Evolutionary conservation across 1,140 invertebrate species (phyloP).

Genomic region (Hestina assimilis): DNA sequence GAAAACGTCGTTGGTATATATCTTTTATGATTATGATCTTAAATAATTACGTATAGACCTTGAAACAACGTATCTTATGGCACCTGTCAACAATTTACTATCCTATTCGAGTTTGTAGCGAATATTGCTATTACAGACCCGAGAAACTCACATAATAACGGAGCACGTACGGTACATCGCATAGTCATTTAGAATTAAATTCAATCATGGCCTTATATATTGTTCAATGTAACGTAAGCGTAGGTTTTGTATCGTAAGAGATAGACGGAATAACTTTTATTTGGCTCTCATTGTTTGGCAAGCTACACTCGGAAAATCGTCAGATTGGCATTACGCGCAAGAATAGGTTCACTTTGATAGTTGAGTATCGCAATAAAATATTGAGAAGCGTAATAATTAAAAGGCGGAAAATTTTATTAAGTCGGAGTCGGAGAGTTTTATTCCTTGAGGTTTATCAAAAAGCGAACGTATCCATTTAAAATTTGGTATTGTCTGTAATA

Average conservation of each 20-base stretch:
- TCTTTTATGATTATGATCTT: slow-evolving; percentile 1
- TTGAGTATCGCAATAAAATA: slow-evolving; percentile 24
- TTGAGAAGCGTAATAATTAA: slow-evolving; percentile 4
- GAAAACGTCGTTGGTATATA: no score
- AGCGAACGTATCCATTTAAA: no score
- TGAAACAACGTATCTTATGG: slow-evolving; percentile 28
- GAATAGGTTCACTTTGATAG: slow-evolving; percentile 21
- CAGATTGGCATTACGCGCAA: slow-evolving; percentile 19
- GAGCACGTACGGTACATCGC: slow-evolving; percentile 4
- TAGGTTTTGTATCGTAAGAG: slow-evolving; percentile 1
- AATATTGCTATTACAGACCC: slow-evolving; percentile 12
- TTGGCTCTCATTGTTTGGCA: slow-evolving; percentile 33
- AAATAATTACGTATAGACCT: slow-evolving; percentile 20
- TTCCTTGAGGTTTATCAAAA: no score
- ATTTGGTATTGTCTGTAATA: no score
- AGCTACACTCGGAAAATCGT: slow-evolving; percentile 20
- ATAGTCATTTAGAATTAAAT: slow-evolving; percentile 11
- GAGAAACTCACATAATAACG: neutral
- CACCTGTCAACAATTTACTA: slow-evolving; percentile 46
- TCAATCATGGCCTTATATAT: slow-evolving; percentile 13
- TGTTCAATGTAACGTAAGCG: slow-evolving; percentile 25
- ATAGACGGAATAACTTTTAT: slow-evolving; percentile 11
- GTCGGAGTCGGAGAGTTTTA: no score
- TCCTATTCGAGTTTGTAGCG: slow-evolving; percentile 36
- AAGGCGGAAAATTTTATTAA: neutral